These are phyloP conservation scores for Dendrophyllia cribrosa DNA, from an alignment of 64 coral and sea anemone genomes.

Conservation along the genomic window DNA sequence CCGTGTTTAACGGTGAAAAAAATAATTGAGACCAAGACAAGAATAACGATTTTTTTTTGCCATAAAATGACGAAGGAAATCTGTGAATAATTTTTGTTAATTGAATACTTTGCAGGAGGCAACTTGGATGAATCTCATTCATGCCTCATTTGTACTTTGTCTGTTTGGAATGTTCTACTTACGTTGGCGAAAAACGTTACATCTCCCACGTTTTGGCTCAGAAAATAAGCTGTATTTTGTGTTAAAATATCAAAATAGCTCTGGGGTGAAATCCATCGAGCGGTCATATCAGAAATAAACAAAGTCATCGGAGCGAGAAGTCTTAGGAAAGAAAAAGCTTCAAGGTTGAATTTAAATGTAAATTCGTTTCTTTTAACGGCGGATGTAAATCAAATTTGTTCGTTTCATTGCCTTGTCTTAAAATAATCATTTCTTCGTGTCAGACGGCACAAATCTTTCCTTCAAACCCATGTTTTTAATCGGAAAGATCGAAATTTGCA, in stretches of 20 bases:
- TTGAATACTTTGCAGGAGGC: neutral
- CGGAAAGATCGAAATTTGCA: slow-evolving; percentile 43
- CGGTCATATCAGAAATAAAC: slow-evolving; percentile 20
- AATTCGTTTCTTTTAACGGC: neutral
- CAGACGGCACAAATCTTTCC: neutral
- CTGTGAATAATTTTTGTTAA: slow-evolving; percentile 16
- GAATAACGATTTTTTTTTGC: neutral
- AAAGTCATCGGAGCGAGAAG: neutral
- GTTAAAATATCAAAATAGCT: neutral
- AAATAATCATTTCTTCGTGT: slow-evolving; percentile 13
- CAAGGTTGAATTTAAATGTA: neutral
- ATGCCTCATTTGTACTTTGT: neutral
- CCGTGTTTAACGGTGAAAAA: neutral
- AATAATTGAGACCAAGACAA: neutral
- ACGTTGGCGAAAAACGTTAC: neutral
- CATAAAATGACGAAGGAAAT: slow-evolving; percentile 2
- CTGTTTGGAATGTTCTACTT: neutral
- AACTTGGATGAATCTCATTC: neutral
- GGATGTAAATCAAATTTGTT: neutral
- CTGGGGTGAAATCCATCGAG: slow-evolving; percentile 23
- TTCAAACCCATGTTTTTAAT: neutral
- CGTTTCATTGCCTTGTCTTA: slow-evolving; percentile 8
- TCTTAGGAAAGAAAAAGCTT: neutral
- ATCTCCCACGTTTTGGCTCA: neutral
- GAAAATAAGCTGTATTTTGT: neutral